Evolutionary conservation across 2,113 vertebrate genomes (phyloP), one percentile per base, ranked within the genome.

Genomic region (Eulemur rufifrons): DNA sequence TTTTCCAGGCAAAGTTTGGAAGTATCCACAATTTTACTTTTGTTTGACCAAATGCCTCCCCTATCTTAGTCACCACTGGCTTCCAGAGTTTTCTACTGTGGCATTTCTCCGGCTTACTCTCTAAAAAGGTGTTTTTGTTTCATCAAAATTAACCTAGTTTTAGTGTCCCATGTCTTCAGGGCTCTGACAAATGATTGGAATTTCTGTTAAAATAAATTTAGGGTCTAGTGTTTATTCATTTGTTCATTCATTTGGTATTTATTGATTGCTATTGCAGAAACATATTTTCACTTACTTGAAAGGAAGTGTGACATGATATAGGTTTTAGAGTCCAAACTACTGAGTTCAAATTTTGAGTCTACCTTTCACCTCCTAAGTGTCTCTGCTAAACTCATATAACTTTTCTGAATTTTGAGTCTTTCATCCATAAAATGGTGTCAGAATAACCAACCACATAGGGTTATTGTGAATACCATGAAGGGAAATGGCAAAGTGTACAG

Each of bases 171-270:
- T 80, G 87, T 87, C 20, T 39, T 73, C 92, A 45, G 71, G 2
- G 13, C 56, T 34, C n/a, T 95, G 56, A 50, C 68, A 83, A 89
- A 59, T 71, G 32, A 42, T 14, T 47, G 34, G 20, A 32, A 77
- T 86, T 94, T 89, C 29, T 61, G 64, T 73, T 37, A 20, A 64
- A 92, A 47, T 93, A 69, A 83, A 52, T 94, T 86, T 76, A 52
- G 37, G 23, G 15, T 15, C 17, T 56, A 83, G 27, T 50, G 27
- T 80, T 77, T 47, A 63, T 68, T 82, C 10, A 61, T 68, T 89
- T 89, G 32, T 80, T 80, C 17, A 78, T 63, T 92, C 29, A 32
- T 42, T 94, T 64, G 6, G 0, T 66, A 39, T 45, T 95, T 76
- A 71, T 73, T 77, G 54, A 89, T 86, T 71, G 56, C 27, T 87